Conservation (phyloP, 2,888 invertebrate genomes). For the Pogonocherus hispidulus region DNA sequence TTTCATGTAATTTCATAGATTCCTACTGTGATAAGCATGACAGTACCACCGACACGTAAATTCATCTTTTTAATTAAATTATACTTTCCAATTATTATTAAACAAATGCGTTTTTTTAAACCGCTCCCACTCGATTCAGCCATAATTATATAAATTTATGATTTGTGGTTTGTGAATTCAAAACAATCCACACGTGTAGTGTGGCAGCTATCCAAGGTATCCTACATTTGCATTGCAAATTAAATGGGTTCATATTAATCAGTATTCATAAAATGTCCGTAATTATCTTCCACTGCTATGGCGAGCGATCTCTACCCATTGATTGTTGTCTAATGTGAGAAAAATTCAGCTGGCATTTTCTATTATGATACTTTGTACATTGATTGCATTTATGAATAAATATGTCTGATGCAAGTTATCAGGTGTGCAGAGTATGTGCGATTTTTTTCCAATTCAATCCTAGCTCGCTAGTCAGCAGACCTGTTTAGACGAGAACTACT, state of each 20-base stretch:
- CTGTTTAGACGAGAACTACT: not conserved
- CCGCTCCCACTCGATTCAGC: slow-evolving; percentile 3
- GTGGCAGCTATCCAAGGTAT: slow-evolving; percentile 6
- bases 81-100: not conserved
- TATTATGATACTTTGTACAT: not conserved
- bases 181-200: slow-evolving; percentile 22
- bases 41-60: not conserved
- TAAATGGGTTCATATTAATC: slow-evolving; percentile 17
- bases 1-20: not conserved
- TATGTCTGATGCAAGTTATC: slow-evolving; percentile 15
- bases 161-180: slow-evolving; percentile 16
- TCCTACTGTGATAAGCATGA: not conserved
- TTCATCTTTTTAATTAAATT: not conserved
- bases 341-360: slow-evolving; percentile 5
- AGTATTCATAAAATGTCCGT: slow-evolving; percentile 15
- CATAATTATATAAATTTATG: slow-evolving; percentile 14
- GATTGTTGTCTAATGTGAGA: slow-evolving; percentile 14
- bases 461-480: not conserved
- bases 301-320: slow-evolving; percentile 4
- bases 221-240: slow-evolving; percentile 23
- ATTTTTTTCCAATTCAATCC: not conserved
- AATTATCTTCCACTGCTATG: slow-evolving; percentile 18
- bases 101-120: slow-evolving; percentile 21
- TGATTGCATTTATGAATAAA: slow-evolving; percentile 3
- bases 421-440: not conserved